phyloP scores from a whole-genome alignment of 2,797 vertebrate species.

The Bradypodion pumilum region DNA sequence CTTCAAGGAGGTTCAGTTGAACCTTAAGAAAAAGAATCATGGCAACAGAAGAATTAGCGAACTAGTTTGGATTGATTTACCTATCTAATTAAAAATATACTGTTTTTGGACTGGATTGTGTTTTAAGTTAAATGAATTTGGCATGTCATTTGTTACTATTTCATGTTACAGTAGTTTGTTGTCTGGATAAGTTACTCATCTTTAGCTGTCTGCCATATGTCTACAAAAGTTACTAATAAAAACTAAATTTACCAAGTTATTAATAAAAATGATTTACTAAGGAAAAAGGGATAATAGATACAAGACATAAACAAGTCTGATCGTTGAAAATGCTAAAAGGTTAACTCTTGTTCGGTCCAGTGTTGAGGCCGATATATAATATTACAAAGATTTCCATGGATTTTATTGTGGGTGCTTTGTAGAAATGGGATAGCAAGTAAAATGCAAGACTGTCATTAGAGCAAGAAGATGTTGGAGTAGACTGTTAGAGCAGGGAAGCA shows the following conservation, averaged over 20 bases:
- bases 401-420: background rate
- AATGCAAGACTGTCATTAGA: background rate
- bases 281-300: too few species aligned
- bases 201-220: too few species aligned
- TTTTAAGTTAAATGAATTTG: background rate
- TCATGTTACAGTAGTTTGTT: too few species aligned
- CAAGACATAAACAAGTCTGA: background rate
- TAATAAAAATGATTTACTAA: too few species aligned
- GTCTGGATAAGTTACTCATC: too few species aligned
- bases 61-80: background rate
- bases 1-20: too few species aligned
- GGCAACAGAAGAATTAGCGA: too few species aligned
- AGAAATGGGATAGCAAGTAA: background rate
- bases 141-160: background rate
- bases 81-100: background rate
- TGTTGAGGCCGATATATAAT: background rate
- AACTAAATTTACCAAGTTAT: too few species aligned
- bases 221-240: too few species aligned
- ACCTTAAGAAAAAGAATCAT: too few species aligned
- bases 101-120: background rate
- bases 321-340: background rate
- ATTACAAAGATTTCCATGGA: background rate
- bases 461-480: constrained; percentile 2
- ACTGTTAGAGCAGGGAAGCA: background rate
- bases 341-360: background rate